Conservation (phyloP, 2,888 invertebrate species). For the Meandrusa payeni region DNA sequence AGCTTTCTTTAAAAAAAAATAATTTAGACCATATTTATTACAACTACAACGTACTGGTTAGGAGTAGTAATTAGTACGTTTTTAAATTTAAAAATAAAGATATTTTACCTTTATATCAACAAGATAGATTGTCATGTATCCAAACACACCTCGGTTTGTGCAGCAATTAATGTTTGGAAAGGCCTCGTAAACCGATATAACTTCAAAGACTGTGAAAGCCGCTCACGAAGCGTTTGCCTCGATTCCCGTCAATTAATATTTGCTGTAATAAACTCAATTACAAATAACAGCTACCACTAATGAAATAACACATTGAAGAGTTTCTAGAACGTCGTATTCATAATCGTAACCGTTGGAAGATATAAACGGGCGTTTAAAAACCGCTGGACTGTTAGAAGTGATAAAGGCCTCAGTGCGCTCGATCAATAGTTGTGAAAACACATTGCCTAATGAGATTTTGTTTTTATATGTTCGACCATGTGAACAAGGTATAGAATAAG, state of each 20-base stretch:
- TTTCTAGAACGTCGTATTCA: conserved; percentile 24
- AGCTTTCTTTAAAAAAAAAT: too few relatives aligned
- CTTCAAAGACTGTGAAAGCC: conserved; percentile 46
- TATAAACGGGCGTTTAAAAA: not conserved
- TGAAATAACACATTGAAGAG: conserved; percentile 34
- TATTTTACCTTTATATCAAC: not conserved
- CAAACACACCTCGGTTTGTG: conserved; percentile 18
- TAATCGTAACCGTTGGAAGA: too few relatives aligned
- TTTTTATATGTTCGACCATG: conserved; percentile 32
- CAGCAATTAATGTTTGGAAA: conserved; percentile 38
- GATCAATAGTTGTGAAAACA: conserved; percentile 23
- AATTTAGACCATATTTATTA: too few relatives aligned
- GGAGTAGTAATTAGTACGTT: too few relatives aligned
- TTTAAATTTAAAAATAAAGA: too few relatives aligned
- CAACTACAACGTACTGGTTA: too few relatives aligned
- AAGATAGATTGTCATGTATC: not conserved
- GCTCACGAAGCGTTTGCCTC: conserved; percentile 35
- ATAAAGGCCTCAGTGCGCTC: conserved; percentile 13
- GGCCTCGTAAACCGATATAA: conserved; percentile 47
- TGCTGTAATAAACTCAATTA: conserved; percentile 43
- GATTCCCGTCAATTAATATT: conserved; percentile 39
- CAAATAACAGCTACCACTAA: conserved; percentile 40
- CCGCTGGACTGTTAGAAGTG: not conserved
- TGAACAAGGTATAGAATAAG: conserved; percentile 40
- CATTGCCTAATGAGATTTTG: conserved; percentile 26